These are phyloP conservation scores for Musca vetustissima DNA, from an alignment of 1,140 invertebrate species.

Conservation along the genomic window DNA sequence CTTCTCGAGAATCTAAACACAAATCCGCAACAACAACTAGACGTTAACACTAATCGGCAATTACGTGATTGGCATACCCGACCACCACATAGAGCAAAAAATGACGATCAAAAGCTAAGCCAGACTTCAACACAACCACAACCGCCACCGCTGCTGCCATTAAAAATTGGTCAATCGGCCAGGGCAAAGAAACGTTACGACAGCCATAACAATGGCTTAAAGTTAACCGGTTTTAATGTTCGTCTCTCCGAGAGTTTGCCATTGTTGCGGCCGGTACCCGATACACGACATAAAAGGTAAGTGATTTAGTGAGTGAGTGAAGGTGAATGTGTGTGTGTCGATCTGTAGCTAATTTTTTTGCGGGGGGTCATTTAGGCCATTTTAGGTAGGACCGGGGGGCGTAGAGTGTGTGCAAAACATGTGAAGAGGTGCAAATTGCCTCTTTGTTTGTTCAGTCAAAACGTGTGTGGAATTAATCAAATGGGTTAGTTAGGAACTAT, in stretches of 20 bases:
- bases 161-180: slow-evolving; percentile 4
- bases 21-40: neutral
- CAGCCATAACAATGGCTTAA: slow-evolving; percentile 58
- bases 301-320: neutral
- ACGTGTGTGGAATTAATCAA: no score
- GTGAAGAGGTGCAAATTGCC: no score
- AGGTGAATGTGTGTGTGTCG: neutral
- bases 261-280: slow-evolving; percentile 70
- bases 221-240: slow-evolving; percentile 77
- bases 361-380: no score
- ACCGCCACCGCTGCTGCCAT: neutral
- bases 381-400: no score
- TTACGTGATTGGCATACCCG: slow-evolving; percentile 27
- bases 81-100: neutral
- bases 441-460: no score
- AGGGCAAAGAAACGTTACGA: neutral
- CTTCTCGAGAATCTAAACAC: no score
- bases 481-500: no score
- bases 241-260: slow-evolving; percentile 74
- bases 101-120: neutral
- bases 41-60: slow-evolving; percentile 8
- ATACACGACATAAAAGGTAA: slow-evolving; percentile 68
- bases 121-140: neutral
- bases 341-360: no score
- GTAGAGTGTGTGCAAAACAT: no score